These are phyloP conservation scores for Anguilla anguilla DNA, from an alignment of 2,797 vertebrate genomes.

Conservation along the genomic window DNA sequence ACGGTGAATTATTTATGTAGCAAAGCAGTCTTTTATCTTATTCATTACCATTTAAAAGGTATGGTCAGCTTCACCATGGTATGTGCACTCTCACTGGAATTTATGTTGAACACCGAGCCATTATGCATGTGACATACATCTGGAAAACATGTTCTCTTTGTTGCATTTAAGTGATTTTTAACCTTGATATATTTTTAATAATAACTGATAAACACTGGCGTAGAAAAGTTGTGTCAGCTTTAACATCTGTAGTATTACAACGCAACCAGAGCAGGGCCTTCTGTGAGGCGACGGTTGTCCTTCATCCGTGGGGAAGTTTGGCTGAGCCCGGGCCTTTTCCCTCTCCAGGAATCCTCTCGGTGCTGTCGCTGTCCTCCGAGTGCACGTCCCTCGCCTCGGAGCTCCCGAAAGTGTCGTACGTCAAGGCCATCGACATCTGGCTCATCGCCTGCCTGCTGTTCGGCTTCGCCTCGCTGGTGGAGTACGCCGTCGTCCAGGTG, in stretches of 20 bases:
- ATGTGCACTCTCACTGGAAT: background rate
- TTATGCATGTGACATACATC: background rate
- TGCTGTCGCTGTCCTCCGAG: conserved; percentile 96
- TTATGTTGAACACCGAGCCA: background rate
- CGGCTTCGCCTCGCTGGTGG: conserved; percentile 95
- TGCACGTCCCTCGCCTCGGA: conserved; percentile 94
- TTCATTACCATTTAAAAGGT: background rate
- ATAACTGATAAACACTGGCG: background rate
- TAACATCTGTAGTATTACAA: too few species aligned
- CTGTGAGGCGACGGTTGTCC: background rate
- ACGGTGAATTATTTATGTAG: background rate
- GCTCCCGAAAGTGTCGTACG: conserved; percentile 96
- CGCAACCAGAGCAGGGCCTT: background rate
- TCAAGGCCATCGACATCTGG: conserved; percentile 98
- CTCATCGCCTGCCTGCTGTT: conserved; percentile 98
- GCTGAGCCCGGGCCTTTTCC: background rate
- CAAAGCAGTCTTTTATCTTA: background rate
- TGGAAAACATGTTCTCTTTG: background rate
- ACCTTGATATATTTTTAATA: background rate
- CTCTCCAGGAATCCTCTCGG: conserved; percentile 90
- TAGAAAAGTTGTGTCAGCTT: background rate
- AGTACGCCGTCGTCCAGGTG: conserved; percentile 97
- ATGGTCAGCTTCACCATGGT: background rate
- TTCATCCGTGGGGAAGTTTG: background rate
- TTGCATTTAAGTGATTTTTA: background rate